phyloP scores from a whole-genome alignment of 2,113 vertebrate genomes.

The Hyperopisus bebe region DNA sequence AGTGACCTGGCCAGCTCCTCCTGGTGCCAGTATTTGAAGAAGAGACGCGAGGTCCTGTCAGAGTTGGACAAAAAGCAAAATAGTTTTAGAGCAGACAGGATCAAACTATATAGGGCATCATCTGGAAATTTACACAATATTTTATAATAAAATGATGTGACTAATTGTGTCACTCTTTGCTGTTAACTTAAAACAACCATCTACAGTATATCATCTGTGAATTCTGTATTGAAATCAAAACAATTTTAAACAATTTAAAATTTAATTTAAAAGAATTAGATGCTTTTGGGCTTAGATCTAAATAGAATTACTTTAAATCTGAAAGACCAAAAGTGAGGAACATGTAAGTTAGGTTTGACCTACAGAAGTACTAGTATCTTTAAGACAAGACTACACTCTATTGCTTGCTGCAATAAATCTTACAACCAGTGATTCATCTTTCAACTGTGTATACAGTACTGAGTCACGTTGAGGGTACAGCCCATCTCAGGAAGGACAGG shows the following conservation, averaged over 20 bases:
- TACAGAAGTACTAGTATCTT: neutral
- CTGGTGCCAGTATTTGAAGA: conserved; percentile 72
- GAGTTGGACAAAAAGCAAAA: neutral
- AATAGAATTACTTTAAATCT: neutral
- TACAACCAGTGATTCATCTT: neutral
- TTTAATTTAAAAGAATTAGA: neutral
- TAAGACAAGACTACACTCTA: neutral
- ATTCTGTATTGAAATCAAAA: neutral
- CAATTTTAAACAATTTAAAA: neutral
- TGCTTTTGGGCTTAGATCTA: neutral
- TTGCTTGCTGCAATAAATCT: neutral
- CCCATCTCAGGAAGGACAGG: neutral
- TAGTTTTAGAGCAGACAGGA: neutral
- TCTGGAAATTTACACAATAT: neutral
- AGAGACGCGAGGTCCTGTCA: conserved; percentile 57
- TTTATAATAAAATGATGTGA: neutral
- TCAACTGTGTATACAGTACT: neutral
- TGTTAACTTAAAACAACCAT: neutral
- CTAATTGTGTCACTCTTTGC: neutral
- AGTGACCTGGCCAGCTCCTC: conserved; percentile 53
- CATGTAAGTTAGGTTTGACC: neutral
- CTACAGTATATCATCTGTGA: neutral
- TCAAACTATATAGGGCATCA: neutral
- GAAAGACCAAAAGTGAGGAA: neutral
- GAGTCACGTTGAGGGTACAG: neutral